These are phyloP conservation scores for Caerostris darwini DNA, from an alignment of 1,140 invertebrate genomes.

Conservation along the genomic window DNA sequence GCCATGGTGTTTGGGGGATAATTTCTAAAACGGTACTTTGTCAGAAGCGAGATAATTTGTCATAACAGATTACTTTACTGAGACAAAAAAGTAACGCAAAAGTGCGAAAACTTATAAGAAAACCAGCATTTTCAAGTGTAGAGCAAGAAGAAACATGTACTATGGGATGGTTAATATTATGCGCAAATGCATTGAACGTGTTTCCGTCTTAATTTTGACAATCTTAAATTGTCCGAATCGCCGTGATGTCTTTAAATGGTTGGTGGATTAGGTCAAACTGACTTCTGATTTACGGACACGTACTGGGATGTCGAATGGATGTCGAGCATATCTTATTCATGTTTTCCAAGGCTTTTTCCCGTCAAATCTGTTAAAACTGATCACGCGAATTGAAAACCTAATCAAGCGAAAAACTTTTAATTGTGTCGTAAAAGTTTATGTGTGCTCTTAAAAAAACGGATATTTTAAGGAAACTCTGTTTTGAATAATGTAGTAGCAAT, in stretches of 20 bases:
- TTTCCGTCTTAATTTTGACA: constrained; percentile 23
- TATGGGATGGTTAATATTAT: not conserved
- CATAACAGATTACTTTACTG: too few relatives aligned
- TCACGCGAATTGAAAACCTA: not conserved
- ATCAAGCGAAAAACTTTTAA: not conserved
- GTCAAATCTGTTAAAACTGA: not conserved
- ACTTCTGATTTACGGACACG: not conserved
- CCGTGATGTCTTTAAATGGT: not conserved
- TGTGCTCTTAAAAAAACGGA: not conserved
- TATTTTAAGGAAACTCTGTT: not conserved
- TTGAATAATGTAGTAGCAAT: not conserved
- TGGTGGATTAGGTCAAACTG: not conserved
- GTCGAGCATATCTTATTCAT: not conserved
- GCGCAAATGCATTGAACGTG: not conserved
- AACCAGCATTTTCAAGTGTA: not conserved
- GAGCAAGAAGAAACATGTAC: not conserved
- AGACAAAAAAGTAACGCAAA: not conserved
- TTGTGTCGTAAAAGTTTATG: not conserved
- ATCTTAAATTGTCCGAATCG: constrained; percentile 22
- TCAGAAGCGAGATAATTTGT: too few relatives aligned
- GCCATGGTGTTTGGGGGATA: too few relatives aligned
- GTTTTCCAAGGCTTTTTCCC: not conserved
- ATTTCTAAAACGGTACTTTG: too few relatives aligned
- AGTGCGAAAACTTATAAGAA: not conserved
- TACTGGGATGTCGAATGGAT: not conserved